Conservation (phyloP, 1,140 invertebrate genomes). For the Sweltsa coloradensis region DNA sequence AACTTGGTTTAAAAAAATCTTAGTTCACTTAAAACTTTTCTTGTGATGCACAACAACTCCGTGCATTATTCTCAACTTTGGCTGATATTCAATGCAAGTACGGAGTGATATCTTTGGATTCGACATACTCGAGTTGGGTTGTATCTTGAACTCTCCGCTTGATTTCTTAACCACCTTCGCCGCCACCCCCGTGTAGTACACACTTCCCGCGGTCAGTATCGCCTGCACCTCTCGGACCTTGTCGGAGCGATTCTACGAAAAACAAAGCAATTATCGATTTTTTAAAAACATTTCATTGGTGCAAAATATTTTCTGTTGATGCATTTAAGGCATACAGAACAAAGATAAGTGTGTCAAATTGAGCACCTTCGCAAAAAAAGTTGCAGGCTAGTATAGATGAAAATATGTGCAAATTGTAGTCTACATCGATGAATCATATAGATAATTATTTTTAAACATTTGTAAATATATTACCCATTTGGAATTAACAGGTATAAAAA, state of each 20-base stretch:
- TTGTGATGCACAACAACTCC: neutral
- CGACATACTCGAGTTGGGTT: slow-evolving; percentile 39
- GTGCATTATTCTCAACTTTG: neutral
- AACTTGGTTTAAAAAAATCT: neutral
- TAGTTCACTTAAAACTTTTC: neutral
- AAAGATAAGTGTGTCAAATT: no score
- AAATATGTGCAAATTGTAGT: no score
- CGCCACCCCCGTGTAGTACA: slow-evolving; percentile 67
- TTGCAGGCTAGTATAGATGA: no score
- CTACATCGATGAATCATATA: no score
- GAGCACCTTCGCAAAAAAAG: no score
- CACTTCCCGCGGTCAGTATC: slow-evolving; percentile 47
- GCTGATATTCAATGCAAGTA: neutral
- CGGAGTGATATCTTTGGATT: neutral
- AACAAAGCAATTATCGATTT: neutral
- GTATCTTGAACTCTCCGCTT: slow-evolving; percentile 44
- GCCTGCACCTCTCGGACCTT: slow-evolving; percentile 48
- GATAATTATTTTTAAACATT: no score
- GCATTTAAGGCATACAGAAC: no score
- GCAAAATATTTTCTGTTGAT: no score
- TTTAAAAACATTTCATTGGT: neutral
- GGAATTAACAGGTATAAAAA: no score
- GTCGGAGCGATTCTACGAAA: slow-evolving; percentile 41
- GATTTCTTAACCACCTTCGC: slow-evolving; percentile 53
- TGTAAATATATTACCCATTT: no score